Base-by-base conservation (phyloP, 1,140 invertebrate species). In the Anastrepha ludens region DNA sequence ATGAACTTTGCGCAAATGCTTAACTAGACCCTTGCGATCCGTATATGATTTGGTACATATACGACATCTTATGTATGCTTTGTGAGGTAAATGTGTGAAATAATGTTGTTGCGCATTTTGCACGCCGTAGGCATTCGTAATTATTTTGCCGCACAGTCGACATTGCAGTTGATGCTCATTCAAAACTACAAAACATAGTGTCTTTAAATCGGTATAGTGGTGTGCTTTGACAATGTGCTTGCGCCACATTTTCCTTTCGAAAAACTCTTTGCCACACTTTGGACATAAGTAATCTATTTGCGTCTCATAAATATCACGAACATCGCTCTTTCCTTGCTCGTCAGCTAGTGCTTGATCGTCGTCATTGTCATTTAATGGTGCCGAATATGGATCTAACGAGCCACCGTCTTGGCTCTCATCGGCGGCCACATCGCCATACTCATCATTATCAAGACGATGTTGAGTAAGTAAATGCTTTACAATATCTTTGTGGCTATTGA, bases 71-170 rank as follows among this genome's bases (percentile, higher is more conserved):
- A 90, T 90, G 59, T 91, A 92, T 1, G 91, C 90, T 85, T 92
- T 92, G 47, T 89, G 91, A 0, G 91, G 91, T 78, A 92, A 81
- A 86, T 92, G 91, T 1, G 91, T 92, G 41, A 92, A 91, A 47
- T 90, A 88, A 88, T 92, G 91, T 81, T 92, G 91, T 78, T 92
- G 91, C 0, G 91, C 91, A 89, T 92, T 92, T 89, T 92, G 91
- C 78, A 92, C 91, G 8, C 91, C 91, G 87, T 92, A 92, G 3
- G 91, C 91, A 85, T 92, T 92, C 8, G 91, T 92, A 6, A 92
- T 92, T 17, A 92, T 91, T 87, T 92, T 92, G 0, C 91, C 91
- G 74, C 91, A 92, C 67, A 91, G 89, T 2, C 88, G 90, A 88
- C 91, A 92, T 44, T 90, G 90, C 0, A 92, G 60, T 85, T 92